A percentile compares a stretch with the other conserved stretches of the same genome.
phyloP scores from a whole-genome alignment of 2,113 vertebrate genomes.

The Echinops telfairi region DNA sequence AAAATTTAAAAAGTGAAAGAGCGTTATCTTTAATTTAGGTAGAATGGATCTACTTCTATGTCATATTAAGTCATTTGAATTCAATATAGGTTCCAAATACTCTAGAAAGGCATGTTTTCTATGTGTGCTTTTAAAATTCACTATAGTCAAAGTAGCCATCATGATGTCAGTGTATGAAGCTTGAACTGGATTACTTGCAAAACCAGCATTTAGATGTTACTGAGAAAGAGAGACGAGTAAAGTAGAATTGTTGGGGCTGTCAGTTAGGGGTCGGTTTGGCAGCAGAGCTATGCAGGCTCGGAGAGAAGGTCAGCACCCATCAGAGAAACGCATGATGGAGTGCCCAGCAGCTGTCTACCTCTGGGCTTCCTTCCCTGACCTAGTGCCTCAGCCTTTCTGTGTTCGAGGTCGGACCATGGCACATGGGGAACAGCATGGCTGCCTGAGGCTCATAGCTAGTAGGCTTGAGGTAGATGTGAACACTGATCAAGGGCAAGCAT shows the following conservation, averaged over 20 bases:
- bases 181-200: neutral
- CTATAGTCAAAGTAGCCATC: too few relatives aligned
- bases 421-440: neutral
- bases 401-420: neutral
- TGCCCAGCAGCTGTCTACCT: too few relatives aligned
- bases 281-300: neutral
- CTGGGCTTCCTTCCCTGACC: neutral
- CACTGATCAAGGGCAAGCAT: too few relatives aligned
- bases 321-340: neutral
- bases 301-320: neutral
- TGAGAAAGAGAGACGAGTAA: neutral
- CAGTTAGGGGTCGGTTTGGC: neutral
- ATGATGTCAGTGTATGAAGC: neutral
- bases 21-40: neutral
- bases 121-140: too few relatives aligned
- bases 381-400: neutral
- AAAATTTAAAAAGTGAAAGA: neutral
- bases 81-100: neutral
- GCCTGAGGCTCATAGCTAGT: neutral
- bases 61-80: neutral
- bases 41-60: neutral
- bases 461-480: neutral
- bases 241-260: neutral
- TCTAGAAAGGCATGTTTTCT: too few relatives aligned
- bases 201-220: neutral